A percentile compares a stretch with the other conserved stretches of the same genome.
phyloP scores from a whole-genome alignment of 2,797 vertebrate genomes.

The Acanthis flammea region DNA sequence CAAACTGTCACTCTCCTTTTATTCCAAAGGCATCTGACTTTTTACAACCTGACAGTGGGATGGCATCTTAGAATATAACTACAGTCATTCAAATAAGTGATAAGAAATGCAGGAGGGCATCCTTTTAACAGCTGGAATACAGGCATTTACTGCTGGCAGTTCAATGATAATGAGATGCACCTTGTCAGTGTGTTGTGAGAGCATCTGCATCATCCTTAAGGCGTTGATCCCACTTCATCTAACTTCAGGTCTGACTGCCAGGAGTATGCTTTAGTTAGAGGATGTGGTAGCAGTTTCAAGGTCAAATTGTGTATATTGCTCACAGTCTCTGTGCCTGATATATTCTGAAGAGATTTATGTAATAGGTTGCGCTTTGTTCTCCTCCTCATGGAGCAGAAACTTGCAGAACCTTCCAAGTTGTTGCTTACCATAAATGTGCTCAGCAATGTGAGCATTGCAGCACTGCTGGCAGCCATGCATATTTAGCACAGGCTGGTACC shows the following conservation, averaged over 20 bases:
- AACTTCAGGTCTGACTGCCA: background rate
- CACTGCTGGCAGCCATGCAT: background rate
- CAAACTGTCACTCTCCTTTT: background rate
- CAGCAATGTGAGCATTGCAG: rapidly evolving
- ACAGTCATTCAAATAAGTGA: background rate
- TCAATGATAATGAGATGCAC: background rate
- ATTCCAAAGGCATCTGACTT: slow-evolving; percentile 23
- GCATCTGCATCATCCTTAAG: background rate
- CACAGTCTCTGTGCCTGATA: background rate
- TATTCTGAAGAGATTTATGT: background rate
- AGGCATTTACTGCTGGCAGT: background rate
- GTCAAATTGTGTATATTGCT: background rate
- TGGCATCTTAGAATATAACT: background rate
- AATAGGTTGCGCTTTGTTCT: background rate
- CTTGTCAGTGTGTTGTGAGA: background rate
- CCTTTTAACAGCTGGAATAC: background rate
- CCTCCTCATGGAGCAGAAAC: background rate
- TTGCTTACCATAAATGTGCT: background rate
- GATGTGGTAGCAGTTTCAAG: background rate
- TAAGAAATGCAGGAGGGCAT: background rate
- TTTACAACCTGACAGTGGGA: background rate
- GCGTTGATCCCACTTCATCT: background rate
- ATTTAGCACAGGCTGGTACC: background rate
- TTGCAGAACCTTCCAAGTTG: background rate
- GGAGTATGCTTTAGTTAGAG: background rate